These are phyloP conservation scores for Tipula confusa DNA, from an alignment of 2,888 invertebrate species.

Conservation along the genomic window DNA sequence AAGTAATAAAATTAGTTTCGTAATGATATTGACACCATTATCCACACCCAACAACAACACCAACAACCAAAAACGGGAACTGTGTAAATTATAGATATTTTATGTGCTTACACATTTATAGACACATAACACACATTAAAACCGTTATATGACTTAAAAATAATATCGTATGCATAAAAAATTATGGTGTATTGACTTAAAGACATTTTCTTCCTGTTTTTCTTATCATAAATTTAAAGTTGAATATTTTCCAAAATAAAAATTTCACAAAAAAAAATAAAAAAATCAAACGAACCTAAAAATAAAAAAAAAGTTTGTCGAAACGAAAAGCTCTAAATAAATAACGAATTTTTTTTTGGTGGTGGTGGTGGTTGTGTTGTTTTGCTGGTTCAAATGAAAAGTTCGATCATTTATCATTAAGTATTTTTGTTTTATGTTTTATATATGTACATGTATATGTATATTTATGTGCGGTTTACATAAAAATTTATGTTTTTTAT, in stretches of 20 bases:
- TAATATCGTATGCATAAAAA: neutral
- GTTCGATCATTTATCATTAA: slow-evolving; percentile 20
- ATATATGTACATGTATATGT: neutral
- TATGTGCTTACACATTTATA: neutral
- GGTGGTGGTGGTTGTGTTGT: neutral
- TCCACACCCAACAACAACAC: neutral
- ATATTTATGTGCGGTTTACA: neutral
- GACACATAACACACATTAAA: neutral
- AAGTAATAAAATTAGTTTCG: slow-evolving; percentile 3
- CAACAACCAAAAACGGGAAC: neutral
- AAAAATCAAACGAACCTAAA: neutral
- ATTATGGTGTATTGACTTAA: neutral
- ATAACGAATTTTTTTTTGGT: neutral
- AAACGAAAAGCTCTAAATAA: slow-evolving; percentile 9
- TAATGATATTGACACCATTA: neutral
- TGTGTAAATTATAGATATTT: neutral
- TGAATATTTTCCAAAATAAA: neutral
- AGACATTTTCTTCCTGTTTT: neutral
- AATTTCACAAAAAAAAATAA: too few relatives aligned
- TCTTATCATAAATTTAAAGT: slow-evolving; percentile 20
- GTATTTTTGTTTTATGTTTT: neutral
- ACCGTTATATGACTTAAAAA: neutral
- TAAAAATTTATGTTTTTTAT: neutral
- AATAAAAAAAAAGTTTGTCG: neutral
- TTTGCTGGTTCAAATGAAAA: slow-evolving; percentile 4